A percentile compares a stretch with the other conserved stretches of the same genome.
Conservation (phyloP, 2,888 invertebrate species). For the Lasioglossum vierecki region DNA sequence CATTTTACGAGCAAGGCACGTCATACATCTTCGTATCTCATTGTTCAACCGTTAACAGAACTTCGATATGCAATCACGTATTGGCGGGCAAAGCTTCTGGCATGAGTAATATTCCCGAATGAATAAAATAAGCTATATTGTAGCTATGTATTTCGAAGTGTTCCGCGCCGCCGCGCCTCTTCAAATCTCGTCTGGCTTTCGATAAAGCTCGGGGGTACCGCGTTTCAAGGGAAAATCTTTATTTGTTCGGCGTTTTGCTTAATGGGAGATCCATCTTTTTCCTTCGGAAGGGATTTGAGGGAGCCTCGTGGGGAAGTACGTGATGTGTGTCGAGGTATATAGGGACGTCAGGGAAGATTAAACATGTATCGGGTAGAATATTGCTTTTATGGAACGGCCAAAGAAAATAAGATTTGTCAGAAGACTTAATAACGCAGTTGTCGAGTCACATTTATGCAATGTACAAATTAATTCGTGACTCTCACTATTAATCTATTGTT, state of each 20-base stretch:
- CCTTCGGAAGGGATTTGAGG: slow-evolving; percentile 64
- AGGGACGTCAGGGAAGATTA: slow-evolving; percentile 56
- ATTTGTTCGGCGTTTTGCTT: slow-evolving; percentile 74
- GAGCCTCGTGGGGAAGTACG: slow-evolving; percentile 56
- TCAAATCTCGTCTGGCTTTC: slow-evolving; percentile 64
- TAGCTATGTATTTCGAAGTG: slow-evolving; percentile 18
- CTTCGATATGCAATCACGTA: slow-evolving; percentile 12
- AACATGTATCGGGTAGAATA: slow-evolving; percentile 28
- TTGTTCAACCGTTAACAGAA: slow-evolving; percentile 5
- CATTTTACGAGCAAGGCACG: neutral
- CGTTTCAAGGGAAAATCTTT: slow-evolving; percentile 61
- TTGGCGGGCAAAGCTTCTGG: slow-evolving; percentile 25
- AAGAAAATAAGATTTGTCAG: neutral
- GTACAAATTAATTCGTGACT: neutral
- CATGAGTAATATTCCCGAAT: slow-evolving; percentile 40
- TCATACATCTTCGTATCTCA: neutral
- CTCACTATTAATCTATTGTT: too few relatives aligned
- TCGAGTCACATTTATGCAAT: neutral
- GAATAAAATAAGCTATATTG: slow-evolving; percentile 51
- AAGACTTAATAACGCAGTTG: neutral
- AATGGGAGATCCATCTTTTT: slow-evolving; percentile 70
- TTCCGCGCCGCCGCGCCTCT: slow-evolving; percentile 62
- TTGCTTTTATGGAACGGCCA: neutral
- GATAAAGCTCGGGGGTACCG: slow-evolving; percentile 58
- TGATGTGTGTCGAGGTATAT: slow-evolving; percentile 44